Percentiles rank a stretch among this genome's conserved stretches.
Evolutionary conservation across 2,797 vertebrate genomes (phyloP).

Genomic region (Okamejei kenojei): DNA sequence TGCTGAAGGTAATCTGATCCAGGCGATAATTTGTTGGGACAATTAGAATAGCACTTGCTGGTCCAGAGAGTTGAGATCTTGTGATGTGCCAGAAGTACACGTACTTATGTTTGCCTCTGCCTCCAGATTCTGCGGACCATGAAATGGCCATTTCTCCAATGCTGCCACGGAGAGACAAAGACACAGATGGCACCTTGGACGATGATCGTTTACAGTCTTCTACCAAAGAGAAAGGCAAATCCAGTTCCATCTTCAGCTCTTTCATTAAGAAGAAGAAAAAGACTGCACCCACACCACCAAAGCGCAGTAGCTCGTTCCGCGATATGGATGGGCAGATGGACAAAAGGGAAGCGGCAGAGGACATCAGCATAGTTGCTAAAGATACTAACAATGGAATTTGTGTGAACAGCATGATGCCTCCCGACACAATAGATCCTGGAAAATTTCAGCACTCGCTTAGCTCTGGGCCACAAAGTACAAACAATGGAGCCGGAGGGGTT

Average conservation of each 20-base stretch:
- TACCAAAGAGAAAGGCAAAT: conserved; percentile 65
- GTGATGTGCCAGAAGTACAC: not conserved
- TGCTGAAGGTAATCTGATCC: not conserved
- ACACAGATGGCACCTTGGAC: conserved; percentile 66
- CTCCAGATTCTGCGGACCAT: conserved; percentile 70
- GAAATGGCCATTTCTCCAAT: conserved; percentile 76
- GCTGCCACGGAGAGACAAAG: conserved; percentile 83
- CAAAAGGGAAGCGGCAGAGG: conserved; percentile 64
- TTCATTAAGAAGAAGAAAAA: conserved; percentile 97
- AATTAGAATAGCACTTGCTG: not conserved
- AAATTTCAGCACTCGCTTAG: conserved; percentile 55
- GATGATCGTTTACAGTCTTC: conserved; percentile 78
- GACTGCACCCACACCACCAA: conserved; percentile 81
- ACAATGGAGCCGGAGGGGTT: conserved; percentile 58
- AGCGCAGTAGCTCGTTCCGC: conserved; percentile 90
- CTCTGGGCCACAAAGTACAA: conserved; percentile 48
- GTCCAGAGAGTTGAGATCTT: not conserved
- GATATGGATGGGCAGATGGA: conserved; percentile 72
- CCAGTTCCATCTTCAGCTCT: conserved; percentile 77
- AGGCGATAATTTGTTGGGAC: not conserved
- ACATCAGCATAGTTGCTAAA: conserved; percentile 43
- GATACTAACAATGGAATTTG: conserved; percentile 70
- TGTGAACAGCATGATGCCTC: conserved; percentile 37
- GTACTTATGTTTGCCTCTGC: conserved; percentile 4
- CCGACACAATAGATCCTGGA: conserved; percentile 59